Percentiles rank a stretch among this genome's conserved stretches.
Evolutionary conservation across 2,113 vertebrate genomes (phyloP).

Genomic region (Otus sunia): DNA sequence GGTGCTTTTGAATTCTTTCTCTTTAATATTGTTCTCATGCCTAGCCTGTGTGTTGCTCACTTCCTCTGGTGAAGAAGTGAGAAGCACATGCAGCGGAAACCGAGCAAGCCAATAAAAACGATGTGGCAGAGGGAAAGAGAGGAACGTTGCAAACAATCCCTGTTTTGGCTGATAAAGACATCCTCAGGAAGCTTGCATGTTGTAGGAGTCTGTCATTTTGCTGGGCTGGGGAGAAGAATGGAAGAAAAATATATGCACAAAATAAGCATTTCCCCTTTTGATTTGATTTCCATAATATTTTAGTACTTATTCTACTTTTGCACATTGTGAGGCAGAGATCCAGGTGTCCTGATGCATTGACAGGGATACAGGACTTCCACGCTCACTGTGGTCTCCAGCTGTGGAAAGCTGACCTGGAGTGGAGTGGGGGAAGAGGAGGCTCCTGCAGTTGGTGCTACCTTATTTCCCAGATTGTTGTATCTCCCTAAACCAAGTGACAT

Average conservation of each 20-base stretch:
- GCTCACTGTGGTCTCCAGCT: not conserved
- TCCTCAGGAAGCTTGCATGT: conserved; percentile 21
- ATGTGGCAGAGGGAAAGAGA: not conserved
- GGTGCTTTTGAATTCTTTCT: not conserved
- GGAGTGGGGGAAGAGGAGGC: not conserved
- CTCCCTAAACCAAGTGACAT: not conserved
- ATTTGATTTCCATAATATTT: not conserved
- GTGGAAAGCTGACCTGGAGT: not conserved
- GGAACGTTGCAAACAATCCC: conserved; percentile 13
- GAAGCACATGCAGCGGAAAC: not conserved
- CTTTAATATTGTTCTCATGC: not conserved
- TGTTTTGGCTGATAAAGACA: conserved; percentile 40
- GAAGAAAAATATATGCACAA: not conserved
- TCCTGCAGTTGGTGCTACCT: not conserved
- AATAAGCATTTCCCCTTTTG: conserved; percentile 15
- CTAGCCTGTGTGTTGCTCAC: not conserved
- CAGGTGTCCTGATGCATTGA: not conserved
- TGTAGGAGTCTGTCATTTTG: not conserved
- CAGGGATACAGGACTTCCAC: not conserved
- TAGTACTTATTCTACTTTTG: not conserved
- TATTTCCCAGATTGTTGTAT: not conserved
- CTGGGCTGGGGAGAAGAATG: not conserved
- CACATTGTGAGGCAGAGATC: not conserved
- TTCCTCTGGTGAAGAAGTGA: conserved; percentile 12
- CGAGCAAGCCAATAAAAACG: conserved; percentile 3